phyloP scores from a whole-genome alignment of 1,140 invertebrate genomes.

The Asobara japonica region DNA sequence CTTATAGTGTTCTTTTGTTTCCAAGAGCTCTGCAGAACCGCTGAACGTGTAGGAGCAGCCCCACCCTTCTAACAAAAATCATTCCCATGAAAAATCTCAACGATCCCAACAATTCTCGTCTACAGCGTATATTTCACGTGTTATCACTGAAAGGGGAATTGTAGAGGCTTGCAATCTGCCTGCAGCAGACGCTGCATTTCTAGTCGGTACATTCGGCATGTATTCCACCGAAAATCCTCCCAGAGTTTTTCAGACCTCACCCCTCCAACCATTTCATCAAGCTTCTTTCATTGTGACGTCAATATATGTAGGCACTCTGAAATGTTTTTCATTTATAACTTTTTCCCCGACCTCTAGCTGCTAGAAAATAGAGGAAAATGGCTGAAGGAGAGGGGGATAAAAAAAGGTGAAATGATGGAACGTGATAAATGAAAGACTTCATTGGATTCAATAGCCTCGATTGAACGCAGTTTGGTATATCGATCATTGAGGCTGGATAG shows the following conservation, averaged over 20 bases:
- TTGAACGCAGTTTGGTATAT: slow-evolving; percentile 4
- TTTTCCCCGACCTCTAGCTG: neutral
- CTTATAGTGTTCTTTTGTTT: no score
- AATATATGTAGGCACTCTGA: neutral
- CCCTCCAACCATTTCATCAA: neutral
- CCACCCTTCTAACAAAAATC: no score
- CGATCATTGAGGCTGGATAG: slow-evolving; percentile 10
- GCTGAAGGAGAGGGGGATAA: neutral
- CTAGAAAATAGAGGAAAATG: neutral
- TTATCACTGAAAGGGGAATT: neutral
- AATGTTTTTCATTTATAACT: slow-evolving; percentile 6
- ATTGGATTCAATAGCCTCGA: neutral
- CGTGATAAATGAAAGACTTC: slow-evolving; percentile 9
- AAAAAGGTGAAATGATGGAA: slow-evolving; percentile 11
- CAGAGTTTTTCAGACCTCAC: neutral
- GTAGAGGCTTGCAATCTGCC: slow-evolving; percentile 6
- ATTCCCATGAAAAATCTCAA: neutral
- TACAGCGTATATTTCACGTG: neutral
- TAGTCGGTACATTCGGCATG: neutral
- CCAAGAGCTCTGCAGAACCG: no score
- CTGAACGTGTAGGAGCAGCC: no score
- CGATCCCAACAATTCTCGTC: neutral
- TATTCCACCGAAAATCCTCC: neutral
- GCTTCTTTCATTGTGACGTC: neutral
- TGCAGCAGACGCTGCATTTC: slow-evolving; percentile 2